phyloP scores from a whole-genome alignment of 2,888 invertebrate genomes.

The Odontocerum albicorne region DNA sequence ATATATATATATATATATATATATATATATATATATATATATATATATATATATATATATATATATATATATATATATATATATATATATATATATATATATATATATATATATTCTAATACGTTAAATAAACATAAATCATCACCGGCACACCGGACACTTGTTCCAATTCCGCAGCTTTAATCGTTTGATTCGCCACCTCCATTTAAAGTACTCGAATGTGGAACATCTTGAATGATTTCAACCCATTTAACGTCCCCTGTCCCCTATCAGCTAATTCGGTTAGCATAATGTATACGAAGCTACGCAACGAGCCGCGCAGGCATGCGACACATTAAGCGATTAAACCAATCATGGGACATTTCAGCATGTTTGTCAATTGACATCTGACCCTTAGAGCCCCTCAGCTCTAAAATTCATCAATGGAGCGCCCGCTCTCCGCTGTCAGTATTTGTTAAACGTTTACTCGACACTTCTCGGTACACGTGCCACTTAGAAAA shows the following conservation, averaged over 20 bases:
- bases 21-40: neutral
- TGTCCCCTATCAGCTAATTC: conserved; percentile 3
- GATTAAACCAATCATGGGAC: conserved; percentile 26
- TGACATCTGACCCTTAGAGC: conserved; percentile 31
- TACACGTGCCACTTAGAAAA: too few species aligned
- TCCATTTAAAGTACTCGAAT: too few species aligned
- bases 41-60: neutral
- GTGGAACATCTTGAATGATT: too few species aligned
- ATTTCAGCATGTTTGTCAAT: conserved; percentile 31
- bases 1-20: neutral
- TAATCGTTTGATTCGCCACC: too few species aligned
- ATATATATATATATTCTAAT: neutral
- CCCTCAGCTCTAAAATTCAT: conserved; percentile 16
- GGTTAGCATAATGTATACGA: neutral
- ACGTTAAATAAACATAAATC: too few species aligned
- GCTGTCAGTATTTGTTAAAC: too few species aligned
- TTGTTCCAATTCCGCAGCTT: too few species aligned
- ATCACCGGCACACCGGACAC: too few species aligned
- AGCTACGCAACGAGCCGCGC: neutral
- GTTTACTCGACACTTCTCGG: too few species aligned
- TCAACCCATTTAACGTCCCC: neutral
- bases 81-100: neutral
- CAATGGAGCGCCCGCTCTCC: conserved; percentile 10
- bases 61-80: neutral
- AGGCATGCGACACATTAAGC: conserved; percentile 16